Conservation (phyloP, 2,797 vertebrate genomes). For the Macropodus opercularis region DNA sequence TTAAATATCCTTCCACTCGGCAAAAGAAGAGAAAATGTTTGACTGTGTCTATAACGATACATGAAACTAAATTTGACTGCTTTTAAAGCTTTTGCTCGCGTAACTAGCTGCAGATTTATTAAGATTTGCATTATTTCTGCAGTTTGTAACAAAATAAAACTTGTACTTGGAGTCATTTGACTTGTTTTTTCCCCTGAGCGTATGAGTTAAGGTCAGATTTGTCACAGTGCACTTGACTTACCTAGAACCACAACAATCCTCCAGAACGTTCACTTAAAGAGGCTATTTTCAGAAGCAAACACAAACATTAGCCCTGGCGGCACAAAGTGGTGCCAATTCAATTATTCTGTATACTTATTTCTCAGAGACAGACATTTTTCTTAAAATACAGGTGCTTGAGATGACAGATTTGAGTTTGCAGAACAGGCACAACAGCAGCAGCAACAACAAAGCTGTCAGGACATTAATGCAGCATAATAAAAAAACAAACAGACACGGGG, state of each 20-base stretch:
- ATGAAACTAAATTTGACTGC: no score
- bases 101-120: no score
- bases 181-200: constrained; percentile 31
- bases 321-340: constrained; percentile 36
- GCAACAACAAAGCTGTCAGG: constrained; percentile 7
- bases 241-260: constrained; percentile 11
- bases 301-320: constrained; percentile 37
- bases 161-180: constrained; percentile 1
- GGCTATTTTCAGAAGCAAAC: constrained; percentile 48
- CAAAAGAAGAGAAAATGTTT: no score
- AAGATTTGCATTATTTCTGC: no score
- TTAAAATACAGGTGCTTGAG: constrained; percentile 15
- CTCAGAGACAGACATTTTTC: constrained; percentile 17
- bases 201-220: constrained; percentile 16
- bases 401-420: constrained; percentile 27
- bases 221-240: constrained; percentile 14
- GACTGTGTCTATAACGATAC: no score
- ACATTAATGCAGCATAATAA: constrained; percentile 22
- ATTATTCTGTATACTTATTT: constrained; percentile 28
- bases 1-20: neutral
- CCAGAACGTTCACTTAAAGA: constrained; percentile 39
- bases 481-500: constrained; percentile 22
- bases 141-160: no score
- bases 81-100: no score
- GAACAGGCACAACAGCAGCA: constrained; percentile 7